These are phyloP conservation scores for Phrynosoma blainvillii DNA, from an alignment of 2,113 vertebrate species.

Conservation along the genomic window DNA sequence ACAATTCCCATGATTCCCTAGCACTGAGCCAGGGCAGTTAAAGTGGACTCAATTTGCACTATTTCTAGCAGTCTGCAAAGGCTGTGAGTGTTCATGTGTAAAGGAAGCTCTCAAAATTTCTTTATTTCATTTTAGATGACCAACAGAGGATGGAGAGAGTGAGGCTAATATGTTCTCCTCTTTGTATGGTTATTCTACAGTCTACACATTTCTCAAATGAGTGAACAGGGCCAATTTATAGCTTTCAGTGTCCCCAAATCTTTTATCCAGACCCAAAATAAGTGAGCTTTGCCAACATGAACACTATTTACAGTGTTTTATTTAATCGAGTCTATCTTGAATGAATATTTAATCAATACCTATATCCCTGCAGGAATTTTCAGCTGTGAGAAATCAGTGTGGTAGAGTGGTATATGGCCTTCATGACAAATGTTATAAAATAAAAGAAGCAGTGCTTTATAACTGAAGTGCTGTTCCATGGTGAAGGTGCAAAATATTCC, in stretches of 20 bases:
- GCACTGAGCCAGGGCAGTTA: too few species aligned
- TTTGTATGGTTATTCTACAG: too few species aligned
- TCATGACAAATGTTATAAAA: neutral
- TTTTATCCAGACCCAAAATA: neutral
- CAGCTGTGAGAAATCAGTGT: neutral
- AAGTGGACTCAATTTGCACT: too few species aligned
- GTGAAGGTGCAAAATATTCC: neutral
- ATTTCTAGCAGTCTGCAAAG: too few species aligned
- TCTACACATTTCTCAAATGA: too few species aligned
- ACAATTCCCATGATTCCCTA: too few species aligned
- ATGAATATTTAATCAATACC: neutral
- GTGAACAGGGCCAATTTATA: too few species aligned
- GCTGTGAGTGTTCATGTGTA: too few species aligned
- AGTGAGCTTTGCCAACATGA: neutral
- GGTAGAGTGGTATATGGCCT: neutral
- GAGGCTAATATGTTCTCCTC: too few species aligned
- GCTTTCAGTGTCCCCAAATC: neutral
- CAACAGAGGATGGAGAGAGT: too few species aligned
- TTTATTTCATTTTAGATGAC: too few species aligned
- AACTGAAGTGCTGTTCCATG: slow-evolving; percentile 2
- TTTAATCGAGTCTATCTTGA: neutral
- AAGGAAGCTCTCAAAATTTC: too few species aligned
- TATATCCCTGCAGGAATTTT: neutral
- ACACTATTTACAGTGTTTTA: neutral
- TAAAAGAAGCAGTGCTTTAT: neutral